Percentiles rank a stretch among this genome's conserved stretches.
Conservation (phyloP, 2,797 vertebrate species). For the Syngnathus acus region DNA sequence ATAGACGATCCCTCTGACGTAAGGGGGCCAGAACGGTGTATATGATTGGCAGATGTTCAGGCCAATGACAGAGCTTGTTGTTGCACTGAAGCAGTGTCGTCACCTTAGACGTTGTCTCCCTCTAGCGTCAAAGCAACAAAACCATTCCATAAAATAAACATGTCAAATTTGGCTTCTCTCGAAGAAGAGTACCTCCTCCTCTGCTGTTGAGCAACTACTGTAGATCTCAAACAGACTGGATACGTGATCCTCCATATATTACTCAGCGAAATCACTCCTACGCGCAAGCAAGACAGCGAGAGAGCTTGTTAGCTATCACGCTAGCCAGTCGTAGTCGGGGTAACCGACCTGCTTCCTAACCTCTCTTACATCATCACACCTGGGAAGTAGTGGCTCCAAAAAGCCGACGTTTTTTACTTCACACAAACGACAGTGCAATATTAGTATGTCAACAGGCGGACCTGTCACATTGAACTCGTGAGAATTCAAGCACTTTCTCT, state of each 20-base stretch:
- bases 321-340: constrained; percentile 12
- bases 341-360: constrained; percentile 47
- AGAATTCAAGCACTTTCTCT: constrained; percentile 27
- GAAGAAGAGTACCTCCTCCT: constrained; percentile 3
- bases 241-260: constrained; percentile 22
- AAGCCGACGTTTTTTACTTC: background rate
- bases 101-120: background rate
- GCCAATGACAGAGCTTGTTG: background rate
- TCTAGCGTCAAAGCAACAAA: background rate
- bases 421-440: background rate
- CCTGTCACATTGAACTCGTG: constrained; percentile 18
- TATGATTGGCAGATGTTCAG: background rate
- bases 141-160: background rate
- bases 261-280: background rate
- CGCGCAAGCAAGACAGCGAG: background rate
- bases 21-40: background rate
- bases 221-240: constrained; percentile 38
- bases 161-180: background rate
- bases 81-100: background rate
- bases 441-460: constrained; percentile 30
- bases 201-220: background rate
- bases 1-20: no score
- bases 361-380: constrained; percentile 61
- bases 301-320: constrained; percentile 17
- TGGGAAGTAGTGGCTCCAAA: constrained; percentile 29